Evolutionary conservation across 2,113 vertebrate genomes (phyloP).

Genomic region (Sigmodon hispidus): DNA sequence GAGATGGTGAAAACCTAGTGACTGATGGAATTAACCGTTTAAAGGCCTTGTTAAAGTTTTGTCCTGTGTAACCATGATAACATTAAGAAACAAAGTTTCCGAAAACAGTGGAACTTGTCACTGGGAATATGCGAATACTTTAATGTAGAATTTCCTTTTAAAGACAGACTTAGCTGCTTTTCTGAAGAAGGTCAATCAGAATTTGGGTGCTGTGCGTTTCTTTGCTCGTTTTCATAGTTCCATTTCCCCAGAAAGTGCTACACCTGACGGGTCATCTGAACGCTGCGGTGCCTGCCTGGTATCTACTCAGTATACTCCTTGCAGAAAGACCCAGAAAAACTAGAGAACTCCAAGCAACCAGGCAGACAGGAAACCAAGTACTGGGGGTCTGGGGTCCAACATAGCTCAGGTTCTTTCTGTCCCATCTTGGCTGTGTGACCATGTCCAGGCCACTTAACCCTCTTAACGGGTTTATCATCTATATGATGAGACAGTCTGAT

Average conservation of each 20-base stretch:
- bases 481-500: background rate
- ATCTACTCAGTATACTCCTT: background rate
- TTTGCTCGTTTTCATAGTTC: background rate
- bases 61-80: background rate
- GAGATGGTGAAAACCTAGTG: background rate
- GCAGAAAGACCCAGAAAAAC: background rate
- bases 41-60: background rate
- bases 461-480: background rate
- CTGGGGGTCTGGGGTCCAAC: background rate
- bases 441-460: background rate
- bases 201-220: background rate
- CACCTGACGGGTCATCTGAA: background rate
- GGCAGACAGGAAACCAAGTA: background rate
- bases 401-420: background rate
- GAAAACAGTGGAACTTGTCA: background rate
- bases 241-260: background rate
- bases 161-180: background rate
- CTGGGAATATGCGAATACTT: background rate
- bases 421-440: background rate
- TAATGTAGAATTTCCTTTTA: background rate
- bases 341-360: background rate
- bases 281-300: background rate
- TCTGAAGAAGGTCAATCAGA: background rate
- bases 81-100: background rate
- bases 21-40: background rate